Evolutionary conservation across 2,888 invertebrate genomes (phyloP).

Genomic region (Arenicola marina): DNA sequence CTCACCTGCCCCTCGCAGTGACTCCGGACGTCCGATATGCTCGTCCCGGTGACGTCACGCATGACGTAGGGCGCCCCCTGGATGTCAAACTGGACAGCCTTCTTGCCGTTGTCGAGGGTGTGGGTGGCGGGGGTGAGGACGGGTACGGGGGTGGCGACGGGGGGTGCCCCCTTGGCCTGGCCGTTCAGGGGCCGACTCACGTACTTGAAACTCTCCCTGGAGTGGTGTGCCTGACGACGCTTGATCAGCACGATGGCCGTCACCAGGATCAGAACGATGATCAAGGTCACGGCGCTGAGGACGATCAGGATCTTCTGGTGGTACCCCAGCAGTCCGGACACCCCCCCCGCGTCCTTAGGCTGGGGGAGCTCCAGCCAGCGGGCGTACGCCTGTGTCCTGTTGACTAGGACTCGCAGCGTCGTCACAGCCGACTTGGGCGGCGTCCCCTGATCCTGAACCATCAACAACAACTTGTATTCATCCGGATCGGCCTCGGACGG

Average conservation of each 20-base stretch:
- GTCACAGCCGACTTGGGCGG: constrained; percentile 18
- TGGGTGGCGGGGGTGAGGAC: too few species aligned
- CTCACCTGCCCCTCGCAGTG: too few species aligned
- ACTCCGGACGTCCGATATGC: too few species aligned
- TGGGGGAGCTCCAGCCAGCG: constrained; percentile 1
- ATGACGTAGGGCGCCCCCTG: too few species aligned
- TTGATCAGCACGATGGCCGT: constrained; percentile 26
- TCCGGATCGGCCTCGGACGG: constrained; percentile 2
- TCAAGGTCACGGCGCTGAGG: constrained; percentile 21
- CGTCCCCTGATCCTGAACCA: constrained; percentile 18
- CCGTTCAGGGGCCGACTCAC: too few species aligned
- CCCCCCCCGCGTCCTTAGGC: not conserved
- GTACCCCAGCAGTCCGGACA: not conserved
- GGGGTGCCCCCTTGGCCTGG: too few species aligned
- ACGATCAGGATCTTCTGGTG: constrained; percentile 27
- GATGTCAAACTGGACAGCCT: too few species aligned
- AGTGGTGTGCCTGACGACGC: constrained; percentile 10
- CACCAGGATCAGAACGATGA: constrained; percentile 28
- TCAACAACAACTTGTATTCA: constrained; percentile 12
- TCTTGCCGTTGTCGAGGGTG: too few species aligned
- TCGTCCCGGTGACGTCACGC: too few species aligned
- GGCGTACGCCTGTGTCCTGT: constrained; percentile 15
- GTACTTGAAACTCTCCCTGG: constrained; percentile 13
- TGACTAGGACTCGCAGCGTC: constrained; percentile 18
- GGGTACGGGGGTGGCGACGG: too few species aligned